Conservation (phyloP, 2,888 invertebrate genomes). For the Drosophila nr. perissopoda region DNA sequence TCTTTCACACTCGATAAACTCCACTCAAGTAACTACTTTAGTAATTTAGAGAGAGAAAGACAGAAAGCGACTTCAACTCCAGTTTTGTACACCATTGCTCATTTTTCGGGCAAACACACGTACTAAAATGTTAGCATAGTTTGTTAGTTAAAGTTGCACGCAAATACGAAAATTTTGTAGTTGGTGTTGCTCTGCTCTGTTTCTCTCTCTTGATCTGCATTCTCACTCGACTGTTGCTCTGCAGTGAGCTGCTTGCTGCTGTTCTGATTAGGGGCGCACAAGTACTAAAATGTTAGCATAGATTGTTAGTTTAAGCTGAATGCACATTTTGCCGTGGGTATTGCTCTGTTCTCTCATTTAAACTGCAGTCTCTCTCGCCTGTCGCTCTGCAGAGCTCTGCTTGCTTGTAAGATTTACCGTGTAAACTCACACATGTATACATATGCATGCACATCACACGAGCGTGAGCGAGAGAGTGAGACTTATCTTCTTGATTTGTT, state of each 20-base stretch:
- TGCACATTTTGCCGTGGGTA: background rate
- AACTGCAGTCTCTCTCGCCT: background rate
- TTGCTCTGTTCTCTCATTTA: background rate
- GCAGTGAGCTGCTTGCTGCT: no score
- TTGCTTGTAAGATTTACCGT: no score
- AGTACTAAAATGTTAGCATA: background rate
- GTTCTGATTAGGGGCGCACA: background rate
- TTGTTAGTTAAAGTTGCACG: background rate
- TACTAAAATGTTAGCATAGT: background rate
- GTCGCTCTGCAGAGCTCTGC: background rate
- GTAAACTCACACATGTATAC: no score
- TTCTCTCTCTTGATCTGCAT: background rate
- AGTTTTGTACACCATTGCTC: background rate
- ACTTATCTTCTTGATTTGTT: background rate
- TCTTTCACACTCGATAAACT: background rate
- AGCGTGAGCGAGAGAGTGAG: background rate
- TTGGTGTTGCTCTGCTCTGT: background rate
- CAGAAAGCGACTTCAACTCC: background rate
- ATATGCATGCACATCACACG: no score
- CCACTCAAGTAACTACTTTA: background rate
- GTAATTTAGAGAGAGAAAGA: background rate
- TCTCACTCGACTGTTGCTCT: no score
- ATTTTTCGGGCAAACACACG: background rate
- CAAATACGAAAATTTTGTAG: background rate
- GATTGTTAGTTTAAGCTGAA: background rate